Evolutionary conservation across 2,113 vertebrate genomes (phyloP).

Genomic region (Rhinichthys klamathensis): DNA sequence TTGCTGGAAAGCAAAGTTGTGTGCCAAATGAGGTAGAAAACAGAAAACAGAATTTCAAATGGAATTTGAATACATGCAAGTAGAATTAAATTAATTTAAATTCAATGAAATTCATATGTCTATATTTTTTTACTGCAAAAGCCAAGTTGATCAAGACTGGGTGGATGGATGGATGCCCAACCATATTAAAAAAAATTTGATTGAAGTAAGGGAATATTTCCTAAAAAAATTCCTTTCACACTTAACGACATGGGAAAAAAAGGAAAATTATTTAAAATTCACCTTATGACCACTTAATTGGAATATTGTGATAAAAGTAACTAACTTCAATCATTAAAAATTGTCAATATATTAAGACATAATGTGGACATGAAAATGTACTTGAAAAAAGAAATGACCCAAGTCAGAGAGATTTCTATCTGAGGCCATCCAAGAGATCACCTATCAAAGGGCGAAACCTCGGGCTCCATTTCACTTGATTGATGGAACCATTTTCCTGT

Average conservation of each 20-base stretch:
- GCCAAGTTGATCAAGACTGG: too few species aligned
- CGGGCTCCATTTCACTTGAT: conserved; percentile 33
- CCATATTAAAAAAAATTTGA: too few species aligned
- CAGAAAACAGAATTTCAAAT: too few species aligned
- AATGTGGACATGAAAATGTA: not conserved
- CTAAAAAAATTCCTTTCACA: not conserved
- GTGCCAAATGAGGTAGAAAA: not conserved
- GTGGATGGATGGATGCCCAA: too few species aligned
- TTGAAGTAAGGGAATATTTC: not conserved
- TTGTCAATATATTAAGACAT: not conserved
- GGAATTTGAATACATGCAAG: not conserved
- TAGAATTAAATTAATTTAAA: too few species aligned
- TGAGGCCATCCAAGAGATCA: conserved; percentile 38
- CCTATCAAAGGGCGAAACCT: not conserved
- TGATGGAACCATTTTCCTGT: conserved; percentile 41
- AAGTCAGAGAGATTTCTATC: conserved; percentile 36
- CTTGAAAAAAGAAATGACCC: not conserved
- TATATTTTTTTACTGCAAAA: too few species aligned
- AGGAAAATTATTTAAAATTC: not conserved
- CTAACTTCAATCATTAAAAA: not conserved
- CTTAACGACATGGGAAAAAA: not conserved
- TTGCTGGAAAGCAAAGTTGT: not conserved
- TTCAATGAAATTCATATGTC: too few species aligned
- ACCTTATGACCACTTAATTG: not conserved
- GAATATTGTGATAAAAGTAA: not conserved